Evolutionary conservation across 1,140 invertebrate species (phyloP).

Genomic region (Brachionus manjavacas): DNA sequence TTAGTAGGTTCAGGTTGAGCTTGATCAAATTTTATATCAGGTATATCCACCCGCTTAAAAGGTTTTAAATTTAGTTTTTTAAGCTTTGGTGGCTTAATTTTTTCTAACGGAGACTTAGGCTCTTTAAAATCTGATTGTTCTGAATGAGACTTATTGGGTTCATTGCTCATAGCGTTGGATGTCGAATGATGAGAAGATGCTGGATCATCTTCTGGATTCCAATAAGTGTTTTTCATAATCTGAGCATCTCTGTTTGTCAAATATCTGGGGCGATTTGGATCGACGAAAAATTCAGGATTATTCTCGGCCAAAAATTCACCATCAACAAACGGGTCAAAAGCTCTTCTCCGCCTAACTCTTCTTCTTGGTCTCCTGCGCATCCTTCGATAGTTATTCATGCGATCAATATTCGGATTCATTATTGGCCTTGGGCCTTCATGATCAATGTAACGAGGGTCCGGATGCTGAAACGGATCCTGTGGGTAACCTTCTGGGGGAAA

Average conservation of each 20-base stretch:
- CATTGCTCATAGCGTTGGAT: neutral
- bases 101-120: neutral
- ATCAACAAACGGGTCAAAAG: neutral
- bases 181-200: neutral
- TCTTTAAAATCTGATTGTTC: neutral
- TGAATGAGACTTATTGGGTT: neutral
- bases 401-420: neutral
- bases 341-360: neutral
- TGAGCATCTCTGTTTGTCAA: neutral
- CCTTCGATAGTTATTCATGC: neutral
- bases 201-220: neutral
- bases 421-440: neutral
- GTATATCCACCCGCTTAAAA: neutral
- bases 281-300: conserved; percentile 11
- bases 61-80: neutral
- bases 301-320: conserved; percentile 2
- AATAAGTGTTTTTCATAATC: neutral
- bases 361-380: neutral
- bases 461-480: neutral
- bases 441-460: neutral
- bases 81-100: neutral
- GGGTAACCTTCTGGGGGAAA: neutral
- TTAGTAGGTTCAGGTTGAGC: neutral
- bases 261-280: neutral
- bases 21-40: neutral